These are phyloP conservation scores for Peromyscus californicus DNA, from an alignment of 2,113 vertebrate species.

Conservation along the genomic window DNA sequence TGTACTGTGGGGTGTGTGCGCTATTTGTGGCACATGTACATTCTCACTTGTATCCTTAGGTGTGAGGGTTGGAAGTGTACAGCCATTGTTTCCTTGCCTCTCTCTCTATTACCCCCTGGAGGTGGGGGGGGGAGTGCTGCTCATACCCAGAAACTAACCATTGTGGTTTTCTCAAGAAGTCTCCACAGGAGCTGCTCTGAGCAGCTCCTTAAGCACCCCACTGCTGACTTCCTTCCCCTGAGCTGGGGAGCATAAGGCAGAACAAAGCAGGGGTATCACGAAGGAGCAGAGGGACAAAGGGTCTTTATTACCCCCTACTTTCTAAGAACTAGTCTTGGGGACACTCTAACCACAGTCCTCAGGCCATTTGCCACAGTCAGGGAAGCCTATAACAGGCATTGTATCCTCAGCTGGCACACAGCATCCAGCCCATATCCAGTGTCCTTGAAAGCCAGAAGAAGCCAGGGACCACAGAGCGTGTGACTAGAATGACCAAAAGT, in stretches of 20 bases:
- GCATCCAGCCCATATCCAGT: neutral
- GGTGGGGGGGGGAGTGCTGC: rapidly evolving
- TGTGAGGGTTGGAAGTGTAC: neutral
- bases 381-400: neutral
- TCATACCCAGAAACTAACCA: neutral
- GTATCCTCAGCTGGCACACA: rapidly evolving
- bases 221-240: too few relatives aligned
- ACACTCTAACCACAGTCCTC: rapidly evolving
- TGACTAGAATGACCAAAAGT: neutral
- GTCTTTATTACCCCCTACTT: neutral
- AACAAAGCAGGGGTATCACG: neutral
- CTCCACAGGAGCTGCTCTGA: neutral
- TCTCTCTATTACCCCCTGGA: neutral
- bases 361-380: rapidly evolving
- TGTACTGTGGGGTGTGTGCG: neutral
- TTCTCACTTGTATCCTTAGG: neutral
- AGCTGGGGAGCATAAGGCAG: neutral
- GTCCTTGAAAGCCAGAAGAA: neutral
- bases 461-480: neutral
- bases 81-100: neutral
- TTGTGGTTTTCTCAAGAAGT: neutral
- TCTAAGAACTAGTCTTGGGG: neutral
- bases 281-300: neutral
- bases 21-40: neutral
- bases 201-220: neutral